Evolutionary conservation across 2,797 vertebrate species (phyloP), one percentile per base, ranked within the genome.

Genomic region (Clarias fuscus): DNA sequence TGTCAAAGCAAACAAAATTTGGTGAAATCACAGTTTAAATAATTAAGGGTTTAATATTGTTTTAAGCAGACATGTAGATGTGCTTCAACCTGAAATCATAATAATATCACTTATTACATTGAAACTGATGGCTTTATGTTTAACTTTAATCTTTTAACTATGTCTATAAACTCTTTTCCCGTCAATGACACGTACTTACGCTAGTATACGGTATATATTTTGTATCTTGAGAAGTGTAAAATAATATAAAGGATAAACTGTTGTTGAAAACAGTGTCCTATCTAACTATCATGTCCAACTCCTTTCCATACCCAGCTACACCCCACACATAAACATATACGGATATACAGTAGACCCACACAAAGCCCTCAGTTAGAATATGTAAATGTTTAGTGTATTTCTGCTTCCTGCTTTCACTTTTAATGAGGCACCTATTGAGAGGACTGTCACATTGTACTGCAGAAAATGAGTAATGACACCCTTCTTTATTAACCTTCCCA

Each of bases 341-440:
- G n/a, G 22, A 48, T 14, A n/a, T 20, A 7, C 72, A n/a, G 33
- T 33, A 33, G 1, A 4, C 43, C 53, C 72, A 75, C 43, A 75
- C 17, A 78, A 7, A 59, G 76, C 30, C 30, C 76, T 37, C 8
- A 10, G 20, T 61, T 61, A 37, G 30, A 22, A 61, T 37, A 61
- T 78, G 76, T 22, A 61, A 78, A 58, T 78, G 56, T 78, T 78
- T 30, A 8, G 37, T 78, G 30, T 61, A 78, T 61, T 61, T 78
- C 30, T 2, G 2, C 56, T 78, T 43, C 22, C 17, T 59, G 33
- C 13, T 56, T 73, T 65, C n/a, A 65, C 43, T 53, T 75, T 62
- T 76, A 84, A 77, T 65, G 72, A 84, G 83, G 59, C 53, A 40
- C 40, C 83, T 30, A 65, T 33, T 65, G 71, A 84, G 59, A 56